A percentile compares a stretch with the other conserved stretches of the same genome.
phyloP scores from a whole-genome alignment of 2,797 vertebrate genomes.

The Chloroceryle inda region DNA sequence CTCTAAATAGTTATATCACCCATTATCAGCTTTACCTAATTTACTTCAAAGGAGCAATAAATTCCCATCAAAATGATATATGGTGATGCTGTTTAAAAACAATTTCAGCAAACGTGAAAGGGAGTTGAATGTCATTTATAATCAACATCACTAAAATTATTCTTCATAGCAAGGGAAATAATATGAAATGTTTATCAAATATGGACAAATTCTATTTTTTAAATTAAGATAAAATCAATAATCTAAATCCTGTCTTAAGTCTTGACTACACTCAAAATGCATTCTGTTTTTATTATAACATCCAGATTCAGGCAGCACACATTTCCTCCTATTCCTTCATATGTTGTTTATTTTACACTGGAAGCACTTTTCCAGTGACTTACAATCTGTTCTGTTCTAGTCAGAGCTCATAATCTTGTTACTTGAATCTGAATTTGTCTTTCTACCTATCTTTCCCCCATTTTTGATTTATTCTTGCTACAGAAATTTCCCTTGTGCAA shows the following conservation, averaged over 20 bases:
- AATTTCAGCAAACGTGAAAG: background rate
- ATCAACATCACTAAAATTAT: background rate
- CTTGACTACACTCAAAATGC: background rate
- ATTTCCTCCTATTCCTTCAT: background rate
- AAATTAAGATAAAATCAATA: background rate
- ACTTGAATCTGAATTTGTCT: background rate
- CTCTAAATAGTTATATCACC: background rate
- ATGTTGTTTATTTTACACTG: background rate
- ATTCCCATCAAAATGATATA: background rate
- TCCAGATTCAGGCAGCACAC: background rate
- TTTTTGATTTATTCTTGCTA: background rate
- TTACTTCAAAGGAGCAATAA: background rate
- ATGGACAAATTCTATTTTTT: background rate
- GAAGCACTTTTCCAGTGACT: conserved; percentile 41
- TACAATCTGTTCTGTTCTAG: background rate
- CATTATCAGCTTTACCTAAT: background rate
- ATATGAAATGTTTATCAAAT: background rate
- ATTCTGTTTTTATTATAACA: background rate
- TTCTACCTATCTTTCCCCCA: background rate
- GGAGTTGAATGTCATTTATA: background rate
- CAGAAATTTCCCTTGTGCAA: background rate
- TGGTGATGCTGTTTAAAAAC: background rate
- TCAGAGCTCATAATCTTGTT: background rate
- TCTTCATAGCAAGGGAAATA: background rate
- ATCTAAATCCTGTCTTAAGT: background rate